Evolutionary conservation across 2,113 vertebrate genomes (phyloP).

Genomic region (Percopsis transmontana): DNA sequence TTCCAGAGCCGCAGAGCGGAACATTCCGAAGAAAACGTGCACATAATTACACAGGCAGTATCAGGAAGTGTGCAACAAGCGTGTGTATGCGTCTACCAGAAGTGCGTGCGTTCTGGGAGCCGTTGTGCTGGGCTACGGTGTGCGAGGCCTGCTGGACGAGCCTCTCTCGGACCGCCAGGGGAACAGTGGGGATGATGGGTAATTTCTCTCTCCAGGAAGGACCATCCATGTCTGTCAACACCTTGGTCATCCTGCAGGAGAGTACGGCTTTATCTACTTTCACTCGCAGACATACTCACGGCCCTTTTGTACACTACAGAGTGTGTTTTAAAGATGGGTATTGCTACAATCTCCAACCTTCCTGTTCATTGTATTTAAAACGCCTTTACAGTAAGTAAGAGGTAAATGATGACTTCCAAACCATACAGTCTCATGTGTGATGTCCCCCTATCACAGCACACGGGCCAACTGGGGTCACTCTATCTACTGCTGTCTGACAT

Average conservation of each 20-base stretch:
- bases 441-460: too few relatives aligned
- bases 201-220: constrained; percentile 88
- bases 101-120: constrained; percentile 24
- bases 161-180: constrained; percentile 81
- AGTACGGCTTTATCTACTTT: neutral
- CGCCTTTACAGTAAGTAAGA: too few relatives aligned
- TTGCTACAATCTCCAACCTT: too few relatives aligned
- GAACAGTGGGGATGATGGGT: constrained; percentile 85
- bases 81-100: constrained; percentile 26
- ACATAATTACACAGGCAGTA: neutral
- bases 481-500: too few relatives aligned
- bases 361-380: too few relatives aligned
- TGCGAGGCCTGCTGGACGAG: constrained; percentile 55
- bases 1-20: too few relatives aligned
- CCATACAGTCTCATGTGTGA: too few relatives aligned
- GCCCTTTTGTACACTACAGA: too few relatives aligned
- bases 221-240: constrained; percentile 84
- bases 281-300: neutral
- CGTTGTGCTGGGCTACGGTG: constrained; percentile 34
- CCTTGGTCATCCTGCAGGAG: constrained; percentile 87
- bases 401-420: too few relatives aligned
- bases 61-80: neutral
- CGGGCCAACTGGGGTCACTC: too few relatives aligned
- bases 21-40: neutral
- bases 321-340: too few relatives aligned